phyloP scores from a whole-genome alignment of 1,140 invertebrate species.

The Scaptomyza montana region DNA sequence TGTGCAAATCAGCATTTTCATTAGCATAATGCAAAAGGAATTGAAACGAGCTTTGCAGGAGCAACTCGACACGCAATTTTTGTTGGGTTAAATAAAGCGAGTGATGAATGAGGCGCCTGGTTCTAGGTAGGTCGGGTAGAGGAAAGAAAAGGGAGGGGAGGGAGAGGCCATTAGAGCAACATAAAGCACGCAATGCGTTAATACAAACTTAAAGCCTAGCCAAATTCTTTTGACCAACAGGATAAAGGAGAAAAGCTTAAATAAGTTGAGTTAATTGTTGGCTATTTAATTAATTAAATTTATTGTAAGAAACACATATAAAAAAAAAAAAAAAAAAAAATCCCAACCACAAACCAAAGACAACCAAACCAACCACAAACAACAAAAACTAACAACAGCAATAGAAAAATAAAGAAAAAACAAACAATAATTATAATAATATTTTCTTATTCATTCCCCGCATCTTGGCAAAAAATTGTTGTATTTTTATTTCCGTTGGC shows the following conservation, averaged over 20 bases:
- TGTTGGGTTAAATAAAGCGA: constrained; percentile 46
- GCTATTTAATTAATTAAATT: constrained; percentile 65
- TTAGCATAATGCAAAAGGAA: constrained; percentile 42
- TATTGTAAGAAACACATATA: too few species aligned
- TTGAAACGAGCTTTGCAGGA: not conserved
- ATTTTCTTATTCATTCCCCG: constrained; percentile 7
- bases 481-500: constrained; percentile 74
- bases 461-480: constrained; percentile 38
- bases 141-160: not conserved
- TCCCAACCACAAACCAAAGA: not conserved
- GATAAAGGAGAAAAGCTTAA: constrained; percentile 15
- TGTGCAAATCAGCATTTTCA: constrained; percentile 64
- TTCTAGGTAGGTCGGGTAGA: not conserved
- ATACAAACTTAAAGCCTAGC: constrained; percentile 6
- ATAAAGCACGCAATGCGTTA: constrained; percentile 36
- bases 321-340: too few species aligned
- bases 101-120: constrained; percentile 29
- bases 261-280: constrained; percentile 45
- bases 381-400: not conserved
- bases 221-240: constrained; percentile 27
- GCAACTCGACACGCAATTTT: constrained; percentile 45
- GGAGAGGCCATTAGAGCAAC: not conserved
- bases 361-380: constrained; percentile 1
- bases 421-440: constrained; percentile 31
- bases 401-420: too few species aligned